Conservation (phyloP, 2,797 vertebrate species). For the Acestrorhynchus altus region DNA sequence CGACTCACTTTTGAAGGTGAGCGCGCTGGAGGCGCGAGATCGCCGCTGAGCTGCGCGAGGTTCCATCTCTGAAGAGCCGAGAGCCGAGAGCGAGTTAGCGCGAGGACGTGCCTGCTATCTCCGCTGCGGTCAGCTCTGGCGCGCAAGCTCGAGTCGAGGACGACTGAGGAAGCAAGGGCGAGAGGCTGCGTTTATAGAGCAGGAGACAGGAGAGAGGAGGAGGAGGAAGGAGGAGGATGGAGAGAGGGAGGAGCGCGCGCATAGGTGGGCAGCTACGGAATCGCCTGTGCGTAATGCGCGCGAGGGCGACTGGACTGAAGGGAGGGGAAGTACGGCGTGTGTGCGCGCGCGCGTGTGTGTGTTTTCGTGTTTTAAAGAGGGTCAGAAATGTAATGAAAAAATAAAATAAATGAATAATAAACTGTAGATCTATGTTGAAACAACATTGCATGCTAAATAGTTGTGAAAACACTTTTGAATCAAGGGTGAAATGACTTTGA, state of each 20-base stretch:
- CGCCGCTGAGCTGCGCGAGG: slow-evolving; percentile 65
- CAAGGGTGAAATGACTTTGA: too few species aligned
- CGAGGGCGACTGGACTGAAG: slow-evolving; percentile 45
- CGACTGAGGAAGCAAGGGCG: slow-evolving; percentile 68
- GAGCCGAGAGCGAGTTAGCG: slow-evolving; percentile 86
- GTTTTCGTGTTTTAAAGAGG: not conserved
- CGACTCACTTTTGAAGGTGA: slow-evolving; percentile 78
- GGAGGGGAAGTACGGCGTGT: slow-evolving; percentile 66
- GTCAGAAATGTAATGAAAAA: too few species aligned
- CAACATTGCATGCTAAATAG: too few species aligned
- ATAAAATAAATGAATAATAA: too few species aligned
- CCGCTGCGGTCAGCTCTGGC: slow-evolving; percentile 79
- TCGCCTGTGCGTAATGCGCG: slow-evolving; percentile 62
- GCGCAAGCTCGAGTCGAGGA: slow-evolving; percentile 64
- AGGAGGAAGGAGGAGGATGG: slow-evolving; percentile 3
- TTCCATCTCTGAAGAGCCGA: slow-evolving; percentile 80
- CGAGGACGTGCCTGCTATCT: slow-evolving; percentile 79
- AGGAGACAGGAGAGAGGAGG: slow-evolving; percentile 29
- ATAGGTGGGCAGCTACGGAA: slow-evolving; percentile 70
- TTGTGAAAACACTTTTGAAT: too few species aligned
- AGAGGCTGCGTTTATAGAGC: slow-evolving; percentile 70
- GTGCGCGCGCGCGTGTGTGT: not conserved
- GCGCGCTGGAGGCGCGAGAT: slow-evolving; percentile 58
- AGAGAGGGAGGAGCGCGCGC: slow-evolving; percentile 61
- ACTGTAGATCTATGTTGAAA: too few species aligned